These are phyloP conservation scores for Diplazon laetatorius DNA, from an alignment of 2,888 invertebrate genomes.

Conservation along the genomic window DNA sequence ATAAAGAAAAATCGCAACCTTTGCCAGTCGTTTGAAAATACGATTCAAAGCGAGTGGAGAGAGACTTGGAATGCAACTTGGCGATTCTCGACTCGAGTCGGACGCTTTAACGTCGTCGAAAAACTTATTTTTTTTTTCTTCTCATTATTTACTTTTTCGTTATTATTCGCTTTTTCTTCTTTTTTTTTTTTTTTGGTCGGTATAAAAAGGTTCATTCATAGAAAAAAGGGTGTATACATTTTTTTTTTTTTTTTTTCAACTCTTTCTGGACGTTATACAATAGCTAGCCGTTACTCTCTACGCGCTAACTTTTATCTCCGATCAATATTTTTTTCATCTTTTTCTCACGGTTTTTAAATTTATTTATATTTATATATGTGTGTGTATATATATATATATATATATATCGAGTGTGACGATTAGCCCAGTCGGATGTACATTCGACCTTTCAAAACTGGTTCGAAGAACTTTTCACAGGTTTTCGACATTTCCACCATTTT, in stretches of 20 bases:
- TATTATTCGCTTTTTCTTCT: constrained; percentile 28
- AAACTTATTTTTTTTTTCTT: constrained; percentile 34
- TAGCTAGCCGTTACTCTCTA: constrained; percentile 55
- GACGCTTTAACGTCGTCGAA: constrained; percentile 38
- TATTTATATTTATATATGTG: constrained; percentile 12
- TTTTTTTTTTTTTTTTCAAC: constrained; percentile 33
- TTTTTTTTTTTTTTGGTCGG: constrained; percentile 72
- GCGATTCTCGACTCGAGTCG: constrained; percentile 45
- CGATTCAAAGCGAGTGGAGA: constrained; percentile 16
- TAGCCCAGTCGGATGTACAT: constrained; percentile 16
- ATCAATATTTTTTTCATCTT: constrained; percentile 32
- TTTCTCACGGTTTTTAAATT: constrained; percentile 44
- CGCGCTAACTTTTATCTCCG: constrained; percentile 39
- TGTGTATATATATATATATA: constrained; percentile 11
- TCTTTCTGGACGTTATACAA: constrained; percentile 66
- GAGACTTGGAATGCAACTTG: constrained; percentile 56
- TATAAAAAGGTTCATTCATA: constrained; percentile 78
- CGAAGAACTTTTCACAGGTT: too few species aligned
- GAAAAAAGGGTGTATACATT: constrained; percentile 71
- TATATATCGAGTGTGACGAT: background rate
- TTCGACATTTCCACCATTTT: too few species aligned
- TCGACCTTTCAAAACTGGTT: too few species aligned
- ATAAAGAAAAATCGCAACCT: background rate
- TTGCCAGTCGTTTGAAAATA: background rate
- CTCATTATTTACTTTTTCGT: too few species aligned